Evolutionary conservation across 2,113 vertebrate genomes (phyloP).

Genomic region (Etheostoma cragini): DNA sequence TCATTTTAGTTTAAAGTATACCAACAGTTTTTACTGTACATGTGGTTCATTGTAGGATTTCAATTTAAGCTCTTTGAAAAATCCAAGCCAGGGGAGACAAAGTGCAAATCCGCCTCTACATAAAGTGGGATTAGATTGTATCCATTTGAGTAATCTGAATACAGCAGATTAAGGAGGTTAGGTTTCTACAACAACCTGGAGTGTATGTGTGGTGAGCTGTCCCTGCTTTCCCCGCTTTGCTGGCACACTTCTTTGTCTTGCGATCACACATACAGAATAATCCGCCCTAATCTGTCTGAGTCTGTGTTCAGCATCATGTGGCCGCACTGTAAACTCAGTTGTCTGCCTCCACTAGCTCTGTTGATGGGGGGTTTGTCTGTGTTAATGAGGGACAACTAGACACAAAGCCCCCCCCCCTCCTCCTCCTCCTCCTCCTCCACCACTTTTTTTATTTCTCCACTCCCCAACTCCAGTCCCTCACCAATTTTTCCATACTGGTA

Average conservation of each 20-base stretch:
- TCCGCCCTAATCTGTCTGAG: constrained; percentile 9
- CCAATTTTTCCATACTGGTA: neutral
- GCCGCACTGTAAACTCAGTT: neutral
- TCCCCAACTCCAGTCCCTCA: neutral
- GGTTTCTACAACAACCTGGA: neutral
- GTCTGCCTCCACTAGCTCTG: neutral
- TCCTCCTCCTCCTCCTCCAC: neutral
- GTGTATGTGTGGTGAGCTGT: constrained; percentile 3
- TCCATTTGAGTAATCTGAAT: neutral
- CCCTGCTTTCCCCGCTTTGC: neutral
- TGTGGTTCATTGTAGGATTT: neutral
- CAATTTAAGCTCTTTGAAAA: neutral
- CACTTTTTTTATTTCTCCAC: neutral
- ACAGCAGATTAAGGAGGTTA: constrained; percentile 1
- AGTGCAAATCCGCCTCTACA: neutral
- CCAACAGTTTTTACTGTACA: neutral
- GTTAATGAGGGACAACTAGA: neutral
- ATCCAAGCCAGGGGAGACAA: too few species aligned
- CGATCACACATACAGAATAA: constrained; percentile 12
- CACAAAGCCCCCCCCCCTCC: neutral
- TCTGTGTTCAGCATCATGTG: neutral
- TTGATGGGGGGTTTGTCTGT: neutral
- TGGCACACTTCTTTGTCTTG: constrained; percentile 18
- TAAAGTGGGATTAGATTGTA: neutral
- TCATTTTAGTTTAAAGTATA: neutral